These are phyloP conservation scores for Xenopus petersii DNA, from an alignment of 2,797 vertebrate species.

Conservation along the genomic window DNA sequence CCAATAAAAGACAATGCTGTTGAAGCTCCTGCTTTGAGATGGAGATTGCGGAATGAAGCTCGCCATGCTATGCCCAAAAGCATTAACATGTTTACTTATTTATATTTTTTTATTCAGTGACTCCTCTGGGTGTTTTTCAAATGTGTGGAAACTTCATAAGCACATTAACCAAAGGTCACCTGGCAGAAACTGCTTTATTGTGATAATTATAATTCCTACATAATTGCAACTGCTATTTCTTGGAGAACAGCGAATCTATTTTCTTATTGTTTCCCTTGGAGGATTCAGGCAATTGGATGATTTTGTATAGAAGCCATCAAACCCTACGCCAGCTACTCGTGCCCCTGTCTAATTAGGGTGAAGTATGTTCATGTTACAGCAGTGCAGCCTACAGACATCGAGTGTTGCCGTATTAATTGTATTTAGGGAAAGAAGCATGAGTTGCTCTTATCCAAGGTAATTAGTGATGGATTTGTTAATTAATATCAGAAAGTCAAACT, in stretches of 20 bases:
- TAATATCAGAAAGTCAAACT: conserved; percentile 69
- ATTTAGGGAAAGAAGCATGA: conserved; percentile 63
- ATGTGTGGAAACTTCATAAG: background rate
- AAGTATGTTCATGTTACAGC: conserved; percentile 60
- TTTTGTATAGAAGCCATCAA: conserved; percentile 57
- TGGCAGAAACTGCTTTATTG: conserved; percentile 44
- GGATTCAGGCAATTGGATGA: conserved; percentile 54
- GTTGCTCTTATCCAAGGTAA: conserved; percentile 64
- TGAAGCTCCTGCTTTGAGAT: too few relatives aligned
- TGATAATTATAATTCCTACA: conserved; percentile 51
- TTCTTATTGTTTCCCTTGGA: conserved; percentile 49
- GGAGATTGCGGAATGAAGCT: too few relatives aligned
- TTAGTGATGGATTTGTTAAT: conserved; percentile 67
- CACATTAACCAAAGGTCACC: conserved; percentile 29
- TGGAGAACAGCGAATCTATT: conserved; percentile 58
- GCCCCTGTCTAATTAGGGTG: conserved; percentile 62
- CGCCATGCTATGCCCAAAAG: background rate
- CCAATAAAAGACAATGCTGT: too few relatives aligned
- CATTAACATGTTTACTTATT: background rate
- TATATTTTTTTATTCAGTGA: background rate
- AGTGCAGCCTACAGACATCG: conserved; percentile 53
- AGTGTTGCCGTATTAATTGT: conserved; percentile 62
- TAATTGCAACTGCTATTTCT: conserved; percentile 49
- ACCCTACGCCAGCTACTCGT: conserved; percentile 57
- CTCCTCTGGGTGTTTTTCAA: background rate